Evolutionary conservation across 2,113 vertebrate species (phyloP).

Genomic region (Stegastes partitus): DNA sequence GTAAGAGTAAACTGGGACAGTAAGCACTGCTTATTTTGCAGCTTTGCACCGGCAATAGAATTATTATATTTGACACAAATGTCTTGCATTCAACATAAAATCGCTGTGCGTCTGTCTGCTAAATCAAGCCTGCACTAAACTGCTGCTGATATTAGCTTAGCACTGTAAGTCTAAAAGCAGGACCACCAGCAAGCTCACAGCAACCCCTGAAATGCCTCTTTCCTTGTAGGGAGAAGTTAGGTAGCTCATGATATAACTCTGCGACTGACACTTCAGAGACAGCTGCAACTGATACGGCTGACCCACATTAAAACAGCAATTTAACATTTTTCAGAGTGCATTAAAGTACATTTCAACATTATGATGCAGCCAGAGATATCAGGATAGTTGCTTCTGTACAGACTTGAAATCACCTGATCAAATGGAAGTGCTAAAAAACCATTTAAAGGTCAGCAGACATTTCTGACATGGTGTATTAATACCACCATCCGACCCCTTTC

Average conservation of each 20-base stretch:
- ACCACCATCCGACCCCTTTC: conserved; percentile 25
- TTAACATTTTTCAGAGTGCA: conserved; percentile 43
- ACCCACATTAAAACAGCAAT: conserved; percentile 66
- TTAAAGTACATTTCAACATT: conserved; percentile 21
- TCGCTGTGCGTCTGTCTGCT: conserved; percentile 25
- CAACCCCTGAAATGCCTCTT: conserved; percentile 68
- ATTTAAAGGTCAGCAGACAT: conserved; percentile 31
- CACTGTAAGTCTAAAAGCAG: conserved; percentile 76
- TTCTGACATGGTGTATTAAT: conserved; percentile 51
- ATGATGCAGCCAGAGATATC: background rate
- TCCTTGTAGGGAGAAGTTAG: conserved; percentile 83
- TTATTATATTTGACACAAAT: background rate
- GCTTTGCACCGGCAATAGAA: background rate
- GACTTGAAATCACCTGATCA: background rate
- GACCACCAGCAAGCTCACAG: conserved; percentile 52
- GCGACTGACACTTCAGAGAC: conserved; percentile 75
- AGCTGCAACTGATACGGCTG: conserved; percentile 78
- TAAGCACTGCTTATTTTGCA: background rate
- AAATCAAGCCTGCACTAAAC: conserved; percentile 55
- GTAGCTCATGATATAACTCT: conserved; percentile 74
- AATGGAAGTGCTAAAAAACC: background rate
- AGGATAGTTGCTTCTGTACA: background rate
- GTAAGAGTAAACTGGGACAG: background rate
- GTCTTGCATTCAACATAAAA: background rate
- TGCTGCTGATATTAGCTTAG: conserved; percentile 66